phyloP scores from a whole-genome alignment of 2,113 vertebrate species.

The Felis chaus region DNA sequence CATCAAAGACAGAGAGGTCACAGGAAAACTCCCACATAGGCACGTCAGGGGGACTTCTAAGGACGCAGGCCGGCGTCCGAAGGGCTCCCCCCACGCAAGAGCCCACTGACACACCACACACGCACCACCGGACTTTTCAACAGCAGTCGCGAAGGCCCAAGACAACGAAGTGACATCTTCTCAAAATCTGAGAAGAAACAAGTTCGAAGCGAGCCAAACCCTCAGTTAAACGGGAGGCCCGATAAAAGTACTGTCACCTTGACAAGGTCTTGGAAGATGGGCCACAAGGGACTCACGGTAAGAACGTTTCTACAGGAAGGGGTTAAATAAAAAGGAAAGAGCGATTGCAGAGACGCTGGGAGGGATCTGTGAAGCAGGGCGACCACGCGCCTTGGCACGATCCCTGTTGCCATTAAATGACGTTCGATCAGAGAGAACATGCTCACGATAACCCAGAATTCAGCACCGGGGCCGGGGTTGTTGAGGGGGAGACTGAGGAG shows the following conservation, averaged over 20 bases:
- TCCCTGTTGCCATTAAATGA: not conserved
- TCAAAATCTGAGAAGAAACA: not conserved
- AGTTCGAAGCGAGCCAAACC: not conserved
- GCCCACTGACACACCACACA: not conserved
- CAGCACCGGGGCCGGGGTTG: too few species aligned
- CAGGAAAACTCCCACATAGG: rapidly evolving
- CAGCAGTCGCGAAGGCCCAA: not conserved
- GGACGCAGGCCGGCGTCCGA: rapidly evolving
- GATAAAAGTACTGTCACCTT: too few species aligned
- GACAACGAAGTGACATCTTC: not conserved
- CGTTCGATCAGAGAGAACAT: not conserved
- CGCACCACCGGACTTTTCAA: too few species aligned
- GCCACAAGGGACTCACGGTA: not conserved
- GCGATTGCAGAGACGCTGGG: not conserved
- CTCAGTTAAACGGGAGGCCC: too few species aligned
- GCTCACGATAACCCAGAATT: not conserved
- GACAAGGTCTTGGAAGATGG: not conserved
- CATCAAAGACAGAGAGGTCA: not conserved
- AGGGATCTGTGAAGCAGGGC: too few species aligned
- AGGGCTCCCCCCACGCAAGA: not conserved
- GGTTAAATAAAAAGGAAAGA: too few species aligned
- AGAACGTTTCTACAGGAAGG: not conserved
- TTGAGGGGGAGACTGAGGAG: not conserved
- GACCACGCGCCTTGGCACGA: not conserved
- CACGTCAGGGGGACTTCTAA: rapidly evolving